phyloP scores from a whole-genome alignment of 2,888 invertebrate species.

The Chymomyza caudatula region DNA sequence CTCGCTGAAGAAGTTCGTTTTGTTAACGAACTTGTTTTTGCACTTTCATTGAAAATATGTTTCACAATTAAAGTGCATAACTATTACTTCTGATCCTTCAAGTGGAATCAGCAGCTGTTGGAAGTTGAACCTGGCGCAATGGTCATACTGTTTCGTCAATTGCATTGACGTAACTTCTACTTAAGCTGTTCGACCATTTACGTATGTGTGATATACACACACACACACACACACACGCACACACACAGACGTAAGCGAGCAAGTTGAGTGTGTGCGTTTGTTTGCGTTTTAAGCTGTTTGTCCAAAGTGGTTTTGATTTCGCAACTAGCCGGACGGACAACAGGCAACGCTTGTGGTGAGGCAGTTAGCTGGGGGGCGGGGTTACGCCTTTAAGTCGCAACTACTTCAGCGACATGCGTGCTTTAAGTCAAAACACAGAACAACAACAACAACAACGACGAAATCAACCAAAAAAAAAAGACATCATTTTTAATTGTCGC shows the following conservation, averaged over 20 bases:
- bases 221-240: conserved; percentile 19
- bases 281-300: conserved; percentile 19
- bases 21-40: no score
- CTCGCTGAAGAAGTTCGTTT: no score
- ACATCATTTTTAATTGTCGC: conserved; percentile 48
- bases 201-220: conserved; percentile 1
- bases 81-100: conserved; percentile 57
- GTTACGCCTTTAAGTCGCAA: not conserved
- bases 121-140: not conserved
- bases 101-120: not conserved
- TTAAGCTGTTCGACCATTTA: conserved; percentile 19
- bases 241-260: conserved; percentile 1
- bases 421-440: conserved; percentile 8
- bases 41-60: not conserved
- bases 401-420: not conserved
- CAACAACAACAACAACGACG: conserved; percentile 32
- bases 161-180: conserved; percentile 58
- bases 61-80: conserved; percentile 16
- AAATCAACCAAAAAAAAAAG: conserved; percentile 37
- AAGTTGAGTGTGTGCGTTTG: conserved; percentile 41
- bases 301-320: conserved; percentile 65
- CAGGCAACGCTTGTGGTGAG: not conserved
- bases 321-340: conserved; percentile 26
- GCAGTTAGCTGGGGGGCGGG: not conserved
- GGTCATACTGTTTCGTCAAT: conserved; percentile 34